phyloP scores from a whole-genome alignment of 2,888 invertebrate genomes.

The Pyrochroa serraticornis region DNA sequence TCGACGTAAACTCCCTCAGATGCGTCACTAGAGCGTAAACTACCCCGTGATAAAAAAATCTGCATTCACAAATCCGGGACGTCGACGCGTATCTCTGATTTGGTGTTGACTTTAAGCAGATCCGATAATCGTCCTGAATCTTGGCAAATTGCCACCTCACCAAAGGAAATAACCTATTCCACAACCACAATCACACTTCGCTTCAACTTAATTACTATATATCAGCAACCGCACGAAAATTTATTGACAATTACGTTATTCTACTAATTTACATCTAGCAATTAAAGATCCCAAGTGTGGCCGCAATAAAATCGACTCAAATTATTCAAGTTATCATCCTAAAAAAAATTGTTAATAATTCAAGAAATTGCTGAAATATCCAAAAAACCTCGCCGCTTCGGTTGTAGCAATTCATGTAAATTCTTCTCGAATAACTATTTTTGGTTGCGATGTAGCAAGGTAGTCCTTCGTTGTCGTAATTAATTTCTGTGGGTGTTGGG shows the following conservation, averaged over 20 bases:
- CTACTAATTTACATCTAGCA: neutral
- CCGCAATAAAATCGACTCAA: conserved; percentile 39
- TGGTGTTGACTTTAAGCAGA: conserved; percentile 14
- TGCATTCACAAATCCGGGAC: no score
- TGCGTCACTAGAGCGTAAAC: no score
- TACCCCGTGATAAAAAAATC: no score
- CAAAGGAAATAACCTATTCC: conserved; percentile 15
- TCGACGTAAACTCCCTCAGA: no score
- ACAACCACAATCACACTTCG: conserved; percentile 5
- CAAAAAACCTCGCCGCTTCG: neutral
- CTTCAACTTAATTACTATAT: conserved; percentile 12
- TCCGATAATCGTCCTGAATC: conserved; percentile 19
- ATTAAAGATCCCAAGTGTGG: conserved; percentile 37
- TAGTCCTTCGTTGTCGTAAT: conserved; percentile 45
- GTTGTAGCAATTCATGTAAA: conserved; percentile 52
- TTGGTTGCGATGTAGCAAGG: conserved; percentile 54
- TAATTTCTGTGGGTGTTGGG: conserved; percentile 51
- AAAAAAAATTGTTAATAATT: conserved; percentile 24
- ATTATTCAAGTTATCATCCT: conserved; percentile 41
- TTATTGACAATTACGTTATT: conserved; percentile 3
- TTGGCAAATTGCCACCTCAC: conserved; percentile 23
- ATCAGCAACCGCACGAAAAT: conserved; percentile 4
- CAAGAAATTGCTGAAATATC: neutral
- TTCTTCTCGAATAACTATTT: conserved; percentile 53
- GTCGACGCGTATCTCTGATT: conserved; percentile 3